These are phyloP conservation scores for Sepiola atlantica DNA, from an alignment of 2,888 invertebrate genomes.

Conservation along the genomic window DNA sequence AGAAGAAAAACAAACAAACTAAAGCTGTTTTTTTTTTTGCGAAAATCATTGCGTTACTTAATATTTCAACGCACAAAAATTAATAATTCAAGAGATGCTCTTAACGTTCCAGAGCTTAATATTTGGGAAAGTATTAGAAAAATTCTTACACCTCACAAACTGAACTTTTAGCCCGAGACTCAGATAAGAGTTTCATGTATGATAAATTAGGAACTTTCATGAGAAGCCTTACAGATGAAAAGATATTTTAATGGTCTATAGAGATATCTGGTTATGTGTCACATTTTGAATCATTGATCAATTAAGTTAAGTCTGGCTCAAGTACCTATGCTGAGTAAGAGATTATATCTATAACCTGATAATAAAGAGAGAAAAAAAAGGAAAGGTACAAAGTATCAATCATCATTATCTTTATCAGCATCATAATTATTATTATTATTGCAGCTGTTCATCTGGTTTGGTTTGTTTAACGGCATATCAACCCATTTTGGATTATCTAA, in stretches of 20 bases:
- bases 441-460: too few relatives aligned
- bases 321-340: too few relatives aligned
- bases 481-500: too few relatives aligned
- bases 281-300: background rate
- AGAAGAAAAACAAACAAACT: too few relatives aligned
- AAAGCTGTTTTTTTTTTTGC: too few relatives aligned
- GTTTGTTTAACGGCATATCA: too few relatives aligned
- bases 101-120: background rate
- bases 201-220: background rate
- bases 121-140: background rate
- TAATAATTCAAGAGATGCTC: background rate
- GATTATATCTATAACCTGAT: too few relatives aligned
- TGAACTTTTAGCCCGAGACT: background rate
- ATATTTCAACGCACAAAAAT: background rate
- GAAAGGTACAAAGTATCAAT: too few relatives aligned
- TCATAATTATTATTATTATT: too few relatives aligned
- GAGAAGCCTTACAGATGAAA: background rate
- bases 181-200: background rate
- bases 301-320: background rate
- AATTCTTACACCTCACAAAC: background rate
- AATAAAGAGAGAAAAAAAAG: too few relatives aligned
- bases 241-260: background rate
- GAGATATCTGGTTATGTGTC: background rate
- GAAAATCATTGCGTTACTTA: background rate
- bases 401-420: too few relatives aligned